Conservation (phyloP, 1,140 invertebrate species). For the Philotrypesis tridentata region DNA sequence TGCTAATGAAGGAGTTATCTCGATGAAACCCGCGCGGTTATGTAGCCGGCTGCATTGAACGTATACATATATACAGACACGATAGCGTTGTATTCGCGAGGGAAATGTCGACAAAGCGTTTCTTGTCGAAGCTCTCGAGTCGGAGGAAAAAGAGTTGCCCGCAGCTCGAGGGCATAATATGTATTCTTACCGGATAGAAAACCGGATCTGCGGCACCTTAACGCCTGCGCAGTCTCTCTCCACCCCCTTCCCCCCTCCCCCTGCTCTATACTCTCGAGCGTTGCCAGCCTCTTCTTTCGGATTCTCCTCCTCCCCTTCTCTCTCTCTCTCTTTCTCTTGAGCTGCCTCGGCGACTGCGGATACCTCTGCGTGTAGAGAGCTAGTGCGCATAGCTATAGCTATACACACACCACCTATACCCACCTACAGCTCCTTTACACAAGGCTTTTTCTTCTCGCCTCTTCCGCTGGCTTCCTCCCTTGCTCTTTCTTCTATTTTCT, state of each 20-base stretch:
- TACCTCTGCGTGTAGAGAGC: too few relatives aligned
- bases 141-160: background rate
- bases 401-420: background rate
- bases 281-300: background rate
- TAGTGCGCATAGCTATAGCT: too few relatives aligned
- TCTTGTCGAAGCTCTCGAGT: background rate
- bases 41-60: too few relatives aligned
- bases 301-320: too few relatives aligned
- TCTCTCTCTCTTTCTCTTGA: too few relatives aligned
- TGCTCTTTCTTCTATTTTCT: background rate
- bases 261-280: background rate
- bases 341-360: too few relatives aligned
- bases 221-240: background rate
- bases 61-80: background rate
- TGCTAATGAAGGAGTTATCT: background rate
- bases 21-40: background rate
- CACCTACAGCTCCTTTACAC: background rate
- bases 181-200: background rate
- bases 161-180: background rate
- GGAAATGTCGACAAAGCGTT: background rate
- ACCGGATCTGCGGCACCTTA: background rate
- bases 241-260: too few relatives aligned
- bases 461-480: too few relatives aligned
- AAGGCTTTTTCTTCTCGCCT: background rate
- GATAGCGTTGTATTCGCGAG: background rate